phyloP scores from a whole-genome alignment of 2,888 invertebrate genomes.

The Macrophya alboannulata region DNA sequence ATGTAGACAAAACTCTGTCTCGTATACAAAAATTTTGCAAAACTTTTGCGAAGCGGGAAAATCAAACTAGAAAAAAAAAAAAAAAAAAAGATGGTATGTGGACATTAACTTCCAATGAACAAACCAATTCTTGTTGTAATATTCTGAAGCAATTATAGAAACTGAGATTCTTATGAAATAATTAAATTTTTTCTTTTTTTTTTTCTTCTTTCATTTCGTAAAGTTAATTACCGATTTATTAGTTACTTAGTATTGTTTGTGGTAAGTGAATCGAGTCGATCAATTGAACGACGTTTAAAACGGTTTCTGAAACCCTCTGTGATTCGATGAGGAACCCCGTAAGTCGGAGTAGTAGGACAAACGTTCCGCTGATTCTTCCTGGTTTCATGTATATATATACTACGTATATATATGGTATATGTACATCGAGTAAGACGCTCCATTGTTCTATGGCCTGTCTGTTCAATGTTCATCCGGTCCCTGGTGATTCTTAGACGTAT shows the following conservation, averaged over 20 bases:
- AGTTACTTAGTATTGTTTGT: no score
- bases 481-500: conserved; percentile 20
- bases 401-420: background rate
- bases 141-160: no score
- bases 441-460: conserved; percentile 39
- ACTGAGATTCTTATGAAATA: no score
- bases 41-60: background rate
- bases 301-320: background rate
- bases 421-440: conserved; percentile 28
- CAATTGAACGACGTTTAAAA: background rate
- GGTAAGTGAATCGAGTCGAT: background rate
- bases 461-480: conserved; percentile 47
- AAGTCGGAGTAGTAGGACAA: conserved; percentile 33
- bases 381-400: conserved; percentile 23
- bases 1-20: background rate
- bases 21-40: background rate
- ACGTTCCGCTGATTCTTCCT: conserved; percentile 46
- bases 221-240: no score
- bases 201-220: background rate
- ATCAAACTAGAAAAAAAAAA: background rate
- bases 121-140: no score
- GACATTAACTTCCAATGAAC: no score
- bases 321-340: background rate
- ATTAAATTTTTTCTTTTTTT: background rate
- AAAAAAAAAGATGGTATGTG: background rate